Conservation (phyloP, 2,113 vertebrate species). For the Asarcornis scutulata region DNA sequence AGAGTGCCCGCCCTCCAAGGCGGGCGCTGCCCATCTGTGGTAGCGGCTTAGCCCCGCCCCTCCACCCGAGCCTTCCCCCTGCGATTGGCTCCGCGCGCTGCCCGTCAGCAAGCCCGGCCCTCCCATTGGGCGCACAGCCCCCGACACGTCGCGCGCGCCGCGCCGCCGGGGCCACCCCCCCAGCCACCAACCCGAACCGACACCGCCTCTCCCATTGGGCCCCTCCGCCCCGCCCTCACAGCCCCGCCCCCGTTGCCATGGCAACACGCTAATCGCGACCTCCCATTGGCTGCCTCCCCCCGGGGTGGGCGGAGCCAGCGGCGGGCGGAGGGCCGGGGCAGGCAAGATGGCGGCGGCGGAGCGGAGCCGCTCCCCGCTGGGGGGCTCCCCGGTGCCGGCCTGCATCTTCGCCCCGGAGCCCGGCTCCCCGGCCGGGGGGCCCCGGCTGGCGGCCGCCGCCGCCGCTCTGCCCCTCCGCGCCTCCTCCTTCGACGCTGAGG, state of each 20-base stretch:
- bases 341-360: conserved; percentile 80
- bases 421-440: conserved; percentile 58
- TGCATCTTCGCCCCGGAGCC: conserved; percentile 92
- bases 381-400: conserved; percentile 86
- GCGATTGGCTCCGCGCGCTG: not conserved
- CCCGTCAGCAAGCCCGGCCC: not conserved
- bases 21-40: accelerated
- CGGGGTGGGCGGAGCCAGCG: not conserved
- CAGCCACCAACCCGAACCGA: conserved; percentile 41
- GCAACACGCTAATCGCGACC: not conserved
- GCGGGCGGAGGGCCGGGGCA: not conserved
- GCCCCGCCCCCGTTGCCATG: not conserved
- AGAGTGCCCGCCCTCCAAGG: not conserved
- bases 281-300: not conserved
- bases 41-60: not conserved
- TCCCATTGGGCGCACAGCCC: not conserved
- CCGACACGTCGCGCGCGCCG: not conserved
- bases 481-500: conserved; percentile 72
- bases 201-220: conserved; percentile 24
- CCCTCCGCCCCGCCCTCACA: accelerated
- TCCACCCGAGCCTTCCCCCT: accelerated
- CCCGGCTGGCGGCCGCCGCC: conserved; percentile 80
- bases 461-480: conserved; percentile 82
- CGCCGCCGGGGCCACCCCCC: not conserved
- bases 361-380: conserved; percentile 78